Percentiles rank a stretch among this genome's conserved stretches.
Evolutionary conservation across 2,113 vertebrate genomes (phyloP).

Genomic region (Globicephala melas): DNA sequence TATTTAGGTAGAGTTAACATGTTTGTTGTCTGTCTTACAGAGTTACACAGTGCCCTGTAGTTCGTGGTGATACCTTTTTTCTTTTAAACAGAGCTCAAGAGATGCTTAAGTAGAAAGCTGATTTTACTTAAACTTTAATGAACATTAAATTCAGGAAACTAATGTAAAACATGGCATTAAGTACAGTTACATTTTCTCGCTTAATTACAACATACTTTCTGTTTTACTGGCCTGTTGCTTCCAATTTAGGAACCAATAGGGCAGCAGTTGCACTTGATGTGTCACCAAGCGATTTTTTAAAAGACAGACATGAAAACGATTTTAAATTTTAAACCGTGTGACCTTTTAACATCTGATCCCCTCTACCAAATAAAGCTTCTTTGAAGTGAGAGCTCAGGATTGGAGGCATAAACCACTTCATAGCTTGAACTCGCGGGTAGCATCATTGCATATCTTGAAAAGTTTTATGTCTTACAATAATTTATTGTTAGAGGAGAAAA

Average conservation of each 20-base stretch:
- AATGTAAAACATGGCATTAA: background rate
- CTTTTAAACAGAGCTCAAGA: background rate
- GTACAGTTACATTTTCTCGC: background rate
- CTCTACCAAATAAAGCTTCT: background rate
- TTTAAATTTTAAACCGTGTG: background rate
- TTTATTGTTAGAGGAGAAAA: constrained; percentile 10
- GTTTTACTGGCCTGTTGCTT: background rate
- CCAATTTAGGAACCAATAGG: background rate
- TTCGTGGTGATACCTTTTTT: background rate
- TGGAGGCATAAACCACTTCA: background rate
- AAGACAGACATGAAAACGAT: background rate
- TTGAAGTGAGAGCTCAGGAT: background rate
- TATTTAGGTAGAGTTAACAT: too few species aligned
- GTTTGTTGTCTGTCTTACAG: background rate
- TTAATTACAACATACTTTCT: background rate
- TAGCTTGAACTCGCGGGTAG: background rate
- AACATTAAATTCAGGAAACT: background rate
- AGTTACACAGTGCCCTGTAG: rapidly evolving
- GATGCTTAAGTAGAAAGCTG: background rate
- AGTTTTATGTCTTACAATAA: constrained; percentile 18
- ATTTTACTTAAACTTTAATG: background rate
- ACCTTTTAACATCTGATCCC: background rate
- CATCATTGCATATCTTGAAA: background rate
- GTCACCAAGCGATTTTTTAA: background rate
- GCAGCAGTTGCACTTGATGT: background rate